phyloP scores from a whole-genome alignment of 1,140 invertebrate species.

The Drosophila ambigua region DNA sequence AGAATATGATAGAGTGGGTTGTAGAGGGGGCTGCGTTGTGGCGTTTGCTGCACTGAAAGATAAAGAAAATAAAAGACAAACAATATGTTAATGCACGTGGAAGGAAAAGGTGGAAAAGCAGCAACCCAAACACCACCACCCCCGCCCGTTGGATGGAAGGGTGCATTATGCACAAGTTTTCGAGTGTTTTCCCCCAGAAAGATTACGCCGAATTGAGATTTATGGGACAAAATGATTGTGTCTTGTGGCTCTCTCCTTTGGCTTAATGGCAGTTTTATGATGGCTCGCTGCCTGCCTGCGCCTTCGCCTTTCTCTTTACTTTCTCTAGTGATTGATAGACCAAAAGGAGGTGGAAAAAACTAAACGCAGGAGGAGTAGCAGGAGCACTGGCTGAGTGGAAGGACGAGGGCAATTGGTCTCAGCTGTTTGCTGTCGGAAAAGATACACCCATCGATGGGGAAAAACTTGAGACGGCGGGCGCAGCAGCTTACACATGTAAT shows the following conservation, averaged over 20 bases:
- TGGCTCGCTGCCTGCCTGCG: conserved; percentile 36
- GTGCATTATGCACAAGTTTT: conserved; percentile 27
- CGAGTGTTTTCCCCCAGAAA: conserved; percentile 35
- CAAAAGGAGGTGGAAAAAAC: conserved; percentile 17
- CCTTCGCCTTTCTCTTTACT: conserved; percentile 1
- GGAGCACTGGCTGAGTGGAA: not conserved
- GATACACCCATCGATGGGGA: conserved; percentile 61
- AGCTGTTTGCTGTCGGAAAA: conserved; percentile 75
- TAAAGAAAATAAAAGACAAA: conserved; percentile 56
- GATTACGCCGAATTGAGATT: conserved; percentile 64
- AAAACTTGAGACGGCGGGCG: conserved; percentile 51
- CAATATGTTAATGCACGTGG: conserved; percentile 68
- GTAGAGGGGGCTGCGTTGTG: too few species aligned
- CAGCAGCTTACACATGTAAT: conserved; percentile 76
- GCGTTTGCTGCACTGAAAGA: conserved; percentile 26
- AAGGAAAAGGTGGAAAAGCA: conserved; percentile 12
- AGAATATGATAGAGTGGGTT: too few species aligned
- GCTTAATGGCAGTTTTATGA: conserved; percentile 78
- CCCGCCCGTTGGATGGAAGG: not conserved
- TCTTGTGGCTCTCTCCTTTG: conserved; percentile 19
- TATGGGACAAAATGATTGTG: conserved; percentile 48
- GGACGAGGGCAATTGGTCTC: conserved; percentile 59
- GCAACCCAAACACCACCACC: not conserved
- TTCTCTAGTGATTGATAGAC: conserved; percentile 65
- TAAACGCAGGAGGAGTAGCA: not conserved